phyloP scores from a whole-genome alignment of 1,140 invertebrate species.

The Bemisia tabaci region DNA sequence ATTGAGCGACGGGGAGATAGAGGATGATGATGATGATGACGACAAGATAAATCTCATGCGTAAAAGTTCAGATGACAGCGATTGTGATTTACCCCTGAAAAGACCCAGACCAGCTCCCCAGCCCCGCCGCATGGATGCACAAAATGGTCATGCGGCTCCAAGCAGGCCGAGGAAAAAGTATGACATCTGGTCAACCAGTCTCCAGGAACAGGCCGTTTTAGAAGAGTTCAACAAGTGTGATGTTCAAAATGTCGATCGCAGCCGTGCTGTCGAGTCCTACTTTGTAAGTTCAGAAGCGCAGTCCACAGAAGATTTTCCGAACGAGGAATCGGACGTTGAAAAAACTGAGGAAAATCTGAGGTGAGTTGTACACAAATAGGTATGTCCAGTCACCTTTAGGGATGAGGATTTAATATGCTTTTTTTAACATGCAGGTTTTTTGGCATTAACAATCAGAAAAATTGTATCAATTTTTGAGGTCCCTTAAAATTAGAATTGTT shows the following conservation, averaged over 20 bases:
- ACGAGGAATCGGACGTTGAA: not conserved
- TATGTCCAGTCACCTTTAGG: too few species aligned
- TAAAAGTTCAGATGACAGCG: not conserved
- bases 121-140: too few species aligned
- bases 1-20: not conserved
- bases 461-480: too few species aligned
- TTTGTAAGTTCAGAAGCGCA: not conserved
- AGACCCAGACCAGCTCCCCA: not conserved
- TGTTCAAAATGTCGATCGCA: not conserved
- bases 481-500: too few species aligned
- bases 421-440: too few species aligned
- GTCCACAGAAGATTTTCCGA: not conserved
- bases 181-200: not conserved
- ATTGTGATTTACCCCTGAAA: not conserved
- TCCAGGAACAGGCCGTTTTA: not conserved
- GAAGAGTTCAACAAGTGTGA: not conserved
- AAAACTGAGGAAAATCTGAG: not conserved
- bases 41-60: too few species aligned
- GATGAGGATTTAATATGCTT: too few species aligned
- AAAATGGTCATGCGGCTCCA: not conserved
- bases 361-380: too few species aligned
- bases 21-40: not conserved
- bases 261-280: not conserved
- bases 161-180: not conserved
- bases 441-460: too few species aligned